Evolutionary conservation across 2,888 invertebrate genomes (phyloP), one percentile per base, ranked within the genome.

Genomic region (Hyposoter didymator): DNA sequence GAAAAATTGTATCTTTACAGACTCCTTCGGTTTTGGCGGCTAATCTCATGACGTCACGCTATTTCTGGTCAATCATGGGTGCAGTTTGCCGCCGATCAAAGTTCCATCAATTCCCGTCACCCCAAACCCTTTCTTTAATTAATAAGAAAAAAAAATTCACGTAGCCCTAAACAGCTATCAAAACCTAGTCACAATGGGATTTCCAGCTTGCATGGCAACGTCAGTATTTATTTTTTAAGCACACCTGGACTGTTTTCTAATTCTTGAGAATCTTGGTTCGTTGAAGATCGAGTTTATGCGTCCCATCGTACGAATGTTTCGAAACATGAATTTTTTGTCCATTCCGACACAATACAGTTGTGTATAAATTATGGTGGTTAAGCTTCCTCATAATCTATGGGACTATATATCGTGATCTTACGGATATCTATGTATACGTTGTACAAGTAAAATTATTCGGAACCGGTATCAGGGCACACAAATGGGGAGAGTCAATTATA

Each of bases 401-500:
- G 39, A 49, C 32, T 32, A 39, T 66, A 52, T 47, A 35, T 76
- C 22, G 49, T 39, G 47, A 66, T 66, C 52, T 39, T 66, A 64
- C 47, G 79, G 12, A 35, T 66, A 55, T 67, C 19, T 45, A 45
- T 8, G 28, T 55, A 66, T 75, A 75, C 59, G 69, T 28, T 28
- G 55, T 59, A 28, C 22, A 28, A 28, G 69, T 47, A 82, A 75
- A 82, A 75, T 75, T 69, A 82, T 83, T 62, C 73, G 52, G 74
- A 69, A 84, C 74, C 75, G 79, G 84, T 79, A 79, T 64, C 43
- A 69, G 67, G 67, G 74, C 70, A 32, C 70, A 72, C 52, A 59
- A 64, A 73, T 52, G 74, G 49, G 74, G 49, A 64, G 52, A 84
- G 79, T 84, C 84, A 70, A 79, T 84, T 79, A 84, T 75, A 84